phyloP scores from a whole-genome alignment of 2,888 invertebrate genomes.

The Tipula lateralis region DNA sequence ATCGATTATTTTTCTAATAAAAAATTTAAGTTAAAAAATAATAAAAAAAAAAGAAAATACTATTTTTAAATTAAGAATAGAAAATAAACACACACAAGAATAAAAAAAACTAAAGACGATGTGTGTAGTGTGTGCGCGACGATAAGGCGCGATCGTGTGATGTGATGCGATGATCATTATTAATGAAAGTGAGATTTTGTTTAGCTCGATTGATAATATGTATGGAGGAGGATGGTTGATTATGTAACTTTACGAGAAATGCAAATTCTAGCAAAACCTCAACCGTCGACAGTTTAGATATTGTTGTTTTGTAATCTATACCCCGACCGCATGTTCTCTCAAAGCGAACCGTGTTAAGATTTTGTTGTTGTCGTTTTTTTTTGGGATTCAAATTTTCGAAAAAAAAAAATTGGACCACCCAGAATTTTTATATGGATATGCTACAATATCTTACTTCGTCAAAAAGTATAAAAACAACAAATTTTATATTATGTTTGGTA shows the following conservation, averaged over 20 bases:
- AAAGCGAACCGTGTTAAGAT: not conserved
- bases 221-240: no score
- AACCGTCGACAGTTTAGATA: not conserved
- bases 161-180: not conserved
- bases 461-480: not conserved
- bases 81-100: not conserved
- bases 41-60: not conserved
- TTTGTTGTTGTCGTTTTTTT: not conserved
- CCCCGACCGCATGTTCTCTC: not conserved
- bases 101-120: not conserved
- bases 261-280: not conserved
- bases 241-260: not conserved
- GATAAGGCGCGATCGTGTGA: conserved; percentile 19
- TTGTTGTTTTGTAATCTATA: not conserved
- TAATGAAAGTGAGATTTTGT: not conserved
- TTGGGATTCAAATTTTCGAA: not conserved
- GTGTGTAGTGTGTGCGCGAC: not conserved
- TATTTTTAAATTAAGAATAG: conserved; percentile 24
- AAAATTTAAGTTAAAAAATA: conserved; percentile 24
- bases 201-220: not conserved
- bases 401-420: not conserved
- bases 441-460: conserved; percentile 24
- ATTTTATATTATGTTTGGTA: not conserved
- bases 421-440: not conserved
- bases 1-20: conserved; percentile 15